phyloP scores from a whole-genome alignment of 1,140 invertebrate genomes.

The Zaprionus davidi region DNA sequence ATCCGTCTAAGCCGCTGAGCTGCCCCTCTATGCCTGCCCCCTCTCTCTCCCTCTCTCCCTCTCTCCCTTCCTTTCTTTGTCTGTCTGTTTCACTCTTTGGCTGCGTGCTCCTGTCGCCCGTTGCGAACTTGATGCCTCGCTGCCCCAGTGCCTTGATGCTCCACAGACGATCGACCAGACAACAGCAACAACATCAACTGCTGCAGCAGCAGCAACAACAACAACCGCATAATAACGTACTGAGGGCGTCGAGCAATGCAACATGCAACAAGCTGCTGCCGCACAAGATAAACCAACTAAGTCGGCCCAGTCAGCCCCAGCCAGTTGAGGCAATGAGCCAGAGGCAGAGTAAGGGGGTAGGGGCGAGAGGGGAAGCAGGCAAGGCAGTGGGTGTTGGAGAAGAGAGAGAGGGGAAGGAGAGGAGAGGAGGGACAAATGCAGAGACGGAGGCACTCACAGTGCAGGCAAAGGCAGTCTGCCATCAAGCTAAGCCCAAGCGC shows the following conservation, averaged over 20 bases:
- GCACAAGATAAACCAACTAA: conserved; percentile 5
- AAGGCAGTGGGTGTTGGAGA: not conserved
- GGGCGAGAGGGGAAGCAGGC: not conserved
- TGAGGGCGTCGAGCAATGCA: conserved; percentile 75
- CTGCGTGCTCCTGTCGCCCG: conserved; percentile 56
- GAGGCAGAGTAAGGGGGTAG: not conserved
- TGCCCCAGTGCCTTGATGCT: conserved; percentile 82
- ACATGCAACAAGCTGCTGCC: conserved; percentile 57
- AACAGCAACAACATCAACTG: conserved; percentile 50
- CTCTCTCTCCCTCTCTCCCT: not conserved
- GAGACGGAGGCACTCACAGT: not conserved
- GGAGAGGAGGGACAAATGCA: not conserved
- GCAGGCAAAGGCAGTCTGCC: not conserved
- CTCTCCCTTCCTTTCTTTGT: not conserved
- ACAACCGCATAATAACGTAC: conserved; percentile 74
- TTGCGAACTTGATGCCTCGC: conserved; percentile 78
- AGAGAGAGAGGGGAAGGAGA: not conserved
- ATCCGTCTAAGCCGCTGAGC: conserved; percentile 21
- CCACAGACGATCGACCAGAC: conserved; percentile 79
- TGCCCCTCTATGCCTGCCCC: not conserved
- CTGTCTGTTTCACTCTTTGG: conserved; percentile 1
- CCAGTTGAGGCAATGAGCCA: conserved; percentile 17
- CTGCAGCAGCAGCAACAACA: conserved; percentile 63
- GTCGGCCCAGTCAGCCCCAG: conserved; percentile 25
- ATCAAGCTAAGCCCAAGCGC: not conserved